Evolutionary conservation across 2,888 invertebrate genomes (phyloP), one percentile per base, ranked within the genome.

Genomic region (Spilosoma lubricipeda): DNA sequence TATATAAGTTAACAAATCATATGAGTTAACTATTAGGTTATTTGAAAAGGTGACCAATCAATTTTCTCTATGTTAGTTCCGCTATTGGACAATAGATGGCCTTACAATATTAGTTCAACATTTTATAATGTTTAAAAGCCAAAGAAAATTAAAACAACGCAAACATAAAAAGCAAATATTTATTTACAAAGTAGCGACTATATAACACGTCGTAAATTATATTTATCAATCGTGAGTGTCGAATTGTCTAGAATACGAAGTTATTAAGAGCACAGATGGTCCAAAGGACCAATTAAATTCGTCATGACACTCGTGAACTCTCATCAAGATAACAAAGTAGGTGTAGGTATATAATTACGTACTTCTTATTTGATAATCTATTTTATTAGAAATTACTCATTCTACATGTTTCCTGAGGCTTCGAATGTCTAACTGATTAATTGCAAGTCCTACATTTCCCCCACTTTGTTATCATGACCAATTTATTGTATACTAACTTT

Each of bases 271-370:
- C 78, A 71, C 84, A 83, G 77, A 80, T 82, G 81, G 64, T 76
- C 68, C 48, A 67, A 63, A 71, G 77, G 75, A 20, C 78, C 85
- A 87, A 88, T 88, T 88, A 81, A 86, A 86, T 88, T 83, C 82
- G 84, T 82, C 84, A 86, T 87, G 87, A 82, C 82, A 82, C 80
- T 82, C 77, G 52, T 83, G 84, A 84, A 81, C 85, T 82, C 77
- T 76, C 42, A 42, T 63, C 63, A 63, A 70, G 70, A 70, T 63
- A 45, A 45, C 18, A 18, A 70, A 70, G 36, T 69, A 52, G 3
- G 23, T 52, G 36, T 69, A 52, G 33, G 8, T 56, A 59, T 7
- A 13, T 39, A 1, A 4, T 36, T 48, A 48, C 3, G 8, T 4
- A 67, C 30, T 48, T 67, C 23, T 30, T 33, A 48, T 67, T 33